phyloP scores from a whole-genome alignment of 2,797 vertebrate species.

The Onychomys leucogaster region DNA sequence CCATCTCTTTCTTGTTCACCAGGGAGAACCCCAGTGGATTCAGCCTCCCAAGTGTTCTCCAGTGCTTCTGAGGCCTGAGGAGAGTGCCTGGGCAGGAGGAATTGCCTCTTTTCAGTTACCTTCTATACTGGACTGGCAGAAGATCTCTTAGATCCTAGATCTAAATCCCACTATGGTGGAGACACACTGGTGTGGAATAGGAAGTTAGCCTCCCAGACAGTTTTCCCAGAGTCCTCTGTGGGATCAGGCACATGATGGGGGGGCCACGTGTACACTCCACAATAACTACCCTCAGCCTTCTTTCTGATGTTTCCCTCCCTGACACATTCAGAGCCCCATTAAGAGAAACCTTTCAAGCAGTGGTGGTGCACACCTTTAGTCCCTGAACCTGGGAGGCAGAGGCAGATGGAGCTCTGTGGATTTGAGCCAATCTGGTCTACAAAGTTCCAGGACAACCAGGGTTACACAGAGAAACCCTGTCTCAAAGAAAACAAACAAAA shows the following conservation, averaged over 20 bases:
- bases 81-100: not conserved
- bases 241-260: not conserved
- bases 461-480: not conserved
- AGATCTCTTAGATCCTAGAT: not conserved
- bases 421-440: not conserved
- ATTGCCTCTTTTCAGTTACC: not conserved
- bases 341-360: not conserved
- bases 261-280: too few relatives aligned
- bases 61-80: not conserved
- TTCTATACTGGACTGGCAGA: not conserved
- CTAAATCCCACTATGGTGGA: fast-evolving
- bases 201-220: not conserved
- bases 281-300: not conserved
- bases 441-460: not conserved
- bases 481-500: not conserved
- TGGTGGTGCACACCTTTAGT: not conserved
- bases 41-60: not conserved
- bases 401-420: not conserved
- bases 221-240: not conserved
- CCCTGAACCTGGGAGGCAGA: not conserved
- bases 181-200: fast-evolving
- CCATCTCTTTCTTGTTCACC: not conserved
- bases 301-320: too few relatives aligned
- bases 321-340: too few relatives aligned
- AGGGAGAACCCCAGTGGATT: not conserved